Base-by-base conservation (phyloP, 2,888 invertebrate species). In the Meiosimyza decipiens region DNA sequence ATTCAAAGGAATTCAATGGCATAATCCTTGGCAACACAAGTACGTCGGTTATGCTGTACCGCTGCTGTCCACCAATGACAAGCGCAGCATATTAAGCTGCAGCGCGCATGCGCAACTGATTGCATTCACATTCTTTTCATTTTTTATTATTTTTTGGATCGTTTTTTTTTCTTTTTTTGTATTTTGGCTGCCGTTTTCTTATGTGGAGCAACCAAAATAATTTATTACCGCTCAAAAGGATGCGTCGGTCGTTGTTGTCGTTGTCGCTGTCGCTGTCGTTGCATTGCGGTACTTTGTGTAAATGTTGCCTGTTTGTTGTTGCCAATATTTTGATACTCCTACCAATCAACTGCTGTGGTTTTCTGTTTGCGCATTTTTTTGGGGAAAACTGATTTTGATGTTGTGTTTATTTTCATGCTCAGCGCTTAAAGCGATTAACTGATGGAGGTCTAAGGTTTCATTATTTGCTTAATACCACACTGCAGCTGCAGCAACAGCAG, bases 401-500 rank as follows among this genome's bases (percentile, higher is more conserved):
- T 78, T 77, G 78, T 79, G 79, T 79, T 79, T 79, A 78, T 78
- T 78, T 77, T 77, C 73, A 68, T 73, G 71, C 73, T 59, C 64
- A 76, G 77, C 77, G 79, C 79, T 79, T 78, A 75, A 79, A 77
- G 78, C 79, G 79, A 79, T 79, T 77, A 78, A 76, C 78, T 79
- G 79, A 78, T 79, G 77, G 76, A 75, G 80, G 79, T 81, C 80
- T 81, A 78, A 81, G 79, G 77, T 81, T 81, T 81, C 80, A 81
- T 81, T 80, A 81, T 79, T 80, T 81, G 79, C 77, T 77, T 78
- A 77, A 78, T 76, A 76, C 60, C 51, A 72, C 63, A 57, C 11
- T 57, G 16, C 51, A 65, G 52, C 66, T 73, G 59, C 70, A 75
- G 64, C 74, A 63, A 60, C 71, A 18, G 60, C 64, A 63, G 49